Conservation (phyloP, 2,888 invertebrate species). For the Pachymerium ferrugineum region DNA sequence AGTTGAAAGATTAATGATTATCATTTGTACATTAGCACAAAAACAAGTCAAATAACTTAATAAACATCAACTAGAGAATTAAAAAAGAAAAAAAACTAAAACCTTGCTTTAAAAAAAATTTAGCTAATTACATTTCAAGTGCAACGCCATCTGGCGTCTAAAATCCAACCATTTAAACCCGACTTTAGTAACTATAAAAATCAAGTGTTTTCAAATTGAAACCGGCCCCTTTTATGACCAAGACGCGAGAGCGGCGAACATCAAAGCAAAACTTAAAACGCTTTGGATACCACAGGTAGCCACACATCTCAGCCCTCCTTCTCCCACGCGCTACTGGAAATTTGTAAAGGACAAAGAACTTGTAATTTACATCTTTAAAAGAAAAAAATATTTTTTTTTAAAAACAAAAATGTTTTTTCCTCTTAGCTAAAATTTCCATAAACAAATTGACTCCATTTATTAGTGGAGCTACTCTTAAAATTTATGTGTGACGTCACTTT, state of each 20-base stretch:
- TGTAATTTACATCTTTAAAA: too few relatives aligned
- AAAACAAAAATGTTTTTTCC: not conserved
- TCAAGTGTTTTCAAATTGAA: conserved; percentile 27
- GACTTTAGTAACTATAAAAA: conserved; percentile 22
- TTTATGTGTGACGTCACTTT: conserved; percentile 22
- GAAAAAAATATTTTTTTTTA: not conserved
- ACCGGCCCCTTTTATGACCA: conserved; percentile 14
- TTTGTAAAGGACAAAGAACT: too few relatives aligned
- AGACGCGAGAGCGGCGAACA: not conserved
- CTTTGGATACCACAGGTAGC: conserved; percentile 18
- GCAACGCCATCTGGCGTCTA: conserved; percentile 17
- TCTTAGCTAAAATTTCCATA: not conserved
- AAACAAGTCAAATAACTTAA: conserved; percentile 27
- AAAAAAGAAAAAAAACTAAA: not conserved
- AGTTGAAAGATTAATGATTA: conserved; percentile 22
- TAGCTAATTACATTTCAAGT: conserved; percentile 19
- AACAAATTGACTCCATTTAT: conserved; percentile 5
- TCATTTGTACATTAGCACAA: conserved; percentile 15
- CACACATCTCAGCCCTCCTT: not conserved
- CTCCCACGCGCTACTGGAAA: conserved; percentile 19
- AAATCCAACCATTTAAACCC: conserved; percentile 14
- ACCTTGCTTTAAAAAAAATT: not conserved
- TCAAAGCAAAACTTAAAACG: not conserved
- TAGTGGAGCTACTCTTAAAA: not conserved
- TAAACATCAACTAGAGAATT: not conserved